These are phyloP conservation scores for Platyrinchus mystaceus DNA, from an alignment of 2,797 vertebrate species.

Conservation along the genomic window DNA sequence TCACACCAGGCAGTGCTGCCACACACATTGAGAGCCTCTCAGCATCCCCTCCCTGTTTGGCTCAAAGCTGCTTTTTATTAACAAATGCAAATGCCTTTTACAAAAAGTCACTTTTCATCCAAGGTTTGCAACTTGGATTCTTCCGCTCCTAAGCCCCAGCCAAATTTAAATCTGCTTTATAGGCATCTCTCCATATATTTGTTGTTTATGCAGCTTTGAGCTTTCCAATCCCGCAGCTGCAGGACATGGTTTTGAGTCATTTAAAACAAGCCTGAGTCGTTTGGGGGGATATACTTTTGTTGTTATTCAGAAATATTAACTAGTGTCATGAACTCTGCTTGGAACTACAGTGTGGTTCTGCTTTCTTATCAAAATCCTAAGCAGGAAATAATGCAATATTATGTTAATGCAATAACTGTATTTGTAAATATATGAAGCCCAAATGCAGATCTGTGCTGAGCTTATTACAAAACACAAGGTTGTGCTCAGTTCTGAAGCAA, in stretches of 20 bases:
- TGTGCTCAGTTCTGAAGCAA: not conserved
- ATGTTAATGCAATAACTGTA: conserved; percentile 11
- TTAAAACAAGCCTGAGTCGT: not conserved
- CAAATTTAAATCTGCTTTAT: conserved; percentile 56
- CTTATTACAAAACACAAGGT: not conserved
- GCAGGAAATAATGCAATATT: conserved; percentile 49
- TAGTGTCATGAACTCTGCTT: not conserved
- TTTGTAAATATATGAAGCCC: not conserved
- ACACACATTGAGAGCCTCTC: not conserved
- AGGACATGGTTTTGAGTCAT: conserved; percentile 14
- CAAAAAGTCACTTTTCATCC: conserved; percentile 36
- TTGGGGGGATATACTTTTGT: conserved; percentile 14
- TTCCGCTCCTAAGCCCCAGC: conserved; percentile 32
- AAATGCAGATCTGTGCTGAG: not conserved
- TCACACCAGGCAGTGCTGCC: not conserved
- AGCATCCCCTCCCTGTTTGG: not conserved
- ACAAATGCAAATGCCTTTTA: not conserved
- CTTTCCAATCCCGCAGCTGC: conserved; percentile 62
- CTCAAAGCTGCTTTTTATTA: conserved; percentile 42
- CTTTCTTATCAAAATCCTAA: not conserved
- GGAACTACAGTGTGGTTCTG: not conserved
- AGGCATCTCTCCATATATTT: conserved; percentile 52
- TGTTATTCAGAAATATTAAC: not conserved
- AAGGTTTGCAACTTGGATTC: conserved; percentile 16
- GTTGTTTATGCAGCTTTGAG: conserved; percentile 45